These are phyloP conservation scores for Linnaemya vulpina DNA, from an alignment of 2,888 invertebrate species.

Conservation along the genomic window DNA sequence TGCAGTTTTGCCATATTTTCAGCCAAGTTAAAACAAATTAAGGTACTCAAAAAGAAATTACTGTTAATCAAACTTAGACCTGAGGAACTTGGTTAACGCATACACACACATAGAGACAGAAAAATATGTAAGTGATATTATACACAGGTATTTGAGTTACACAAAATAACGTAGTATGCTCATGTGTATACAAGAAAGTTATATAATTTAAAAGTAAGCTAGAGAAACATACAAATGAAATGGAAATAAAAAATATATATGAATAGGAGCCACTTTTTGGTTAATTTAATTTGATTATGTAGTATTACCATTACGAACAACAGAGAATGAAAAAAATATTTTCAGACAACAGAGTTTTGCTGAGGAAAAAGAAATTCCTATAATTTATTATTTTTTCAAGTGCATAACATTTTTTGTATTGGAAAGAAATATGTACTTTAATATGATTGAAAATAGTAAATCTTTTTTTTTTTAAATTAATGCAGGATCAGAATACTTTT, in stretches of 20 bases:
- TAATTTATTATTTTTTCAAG: too few species aligned
- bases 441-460: too few species aligned
- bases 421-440: too few species aligned
- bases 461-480: too few species aligned
- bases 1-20: not conserved
- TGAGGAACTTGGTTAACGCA: conserved; percentile 64
- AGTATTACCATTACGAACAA: too few species aligned
- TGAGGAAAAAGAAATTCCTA: too few species aligned
- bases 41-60: conserved; percentile 15
- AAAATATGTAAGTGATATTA: conserved; percentile 22
- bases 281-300: too few species aligned
- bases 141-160: conserved; percentile 5
- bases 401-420: too few species aligned
- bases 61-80: conserved; percentile 60
- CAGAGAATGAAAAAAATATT: too few species aligned
- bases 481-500: too few species aligned
- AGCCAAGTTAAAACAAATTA: conserved; percentile 12
- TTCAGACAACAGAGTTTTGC: too few species aligned
- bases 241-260: conserved; percentile 5
- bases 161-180: conserved; percentile 38
- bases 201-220: conserved; percentile 1
- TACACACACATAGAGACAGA: conserved; percentile 16
- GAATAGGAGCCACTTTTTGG: not conserved
- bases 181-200: conserved; percentile 13
- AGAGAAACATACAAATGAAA: conserved; percentile 20